These are phyloP conservation scores for Volucella inflata DNA, from an alignment of 2,888 invertebrate species.

Conservation along the genomic window DNA sequence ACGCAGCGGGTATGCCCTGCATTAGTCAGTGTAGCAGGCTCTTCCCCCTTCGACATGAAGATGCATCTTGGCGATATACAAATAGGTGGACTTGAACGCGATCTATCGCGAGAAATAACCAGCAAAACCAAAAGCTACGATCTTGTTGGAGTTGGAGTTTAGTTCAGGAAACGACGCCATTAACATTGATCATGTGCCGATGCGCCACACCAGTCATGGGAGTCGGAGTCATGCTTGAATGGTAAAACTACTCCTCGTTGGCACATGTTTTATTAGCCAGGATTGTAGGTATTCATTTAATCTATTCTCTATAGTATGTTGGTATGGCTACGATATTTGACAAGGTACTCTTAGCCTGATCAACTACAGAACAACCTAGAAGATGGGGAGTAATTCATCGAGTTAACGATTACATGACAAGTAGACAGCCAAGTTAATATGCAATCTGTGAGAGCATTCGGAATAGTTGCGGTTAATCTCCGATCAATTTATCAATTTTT, in stretches of 20 bases:
- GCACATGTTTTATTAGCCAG: constrained; percentile 59
- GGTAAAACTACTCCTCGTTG: constrained; percentile 49
- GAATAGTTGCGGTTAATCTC: too few species aligned
- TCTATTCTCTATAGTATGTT: constrained; percentile 64
- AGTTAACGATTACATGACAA: constrained; percentile 59
- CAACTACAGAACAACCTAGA: constrained; percentile 32
- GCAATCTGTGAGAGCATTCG: neutral
- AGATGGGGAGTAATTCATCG: constrained; percentile 60
- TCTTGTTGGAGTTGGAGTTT: constrained; percentile 23
- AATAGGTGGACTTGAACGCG: constrained; percentile 62
- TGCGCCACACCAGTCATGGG: neutral
- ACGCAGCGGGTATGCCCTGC: constrained; percentile 35
- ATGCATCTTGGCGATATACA: constrained; percentile 63
- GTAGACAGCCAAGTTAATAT: constrained; percentile 14
- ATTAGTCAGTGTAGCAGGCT: neutral
- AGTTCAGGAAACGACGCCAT: constrained; percentile 50
- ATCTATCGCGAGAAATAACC: constrained; percentile 52
- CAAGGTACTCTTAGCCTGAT: constrained; percentile 45
- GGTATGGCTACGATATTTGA: constrained; percentile 64
- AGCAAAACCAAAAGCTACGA: constrained; percentile 55
- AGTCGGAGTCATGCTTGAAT: neutral
- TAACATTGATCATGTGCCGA: constrained; percentile 67
- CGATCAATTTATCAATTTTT: constrained; percentile 19
- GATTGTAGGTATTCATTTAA: constrained; percentile 65
- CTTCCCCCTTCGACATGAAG: constrained; percentile 25